Conservation (phyloP, 2,113 vertebrate species). For the Bubo bubo region DNA sequence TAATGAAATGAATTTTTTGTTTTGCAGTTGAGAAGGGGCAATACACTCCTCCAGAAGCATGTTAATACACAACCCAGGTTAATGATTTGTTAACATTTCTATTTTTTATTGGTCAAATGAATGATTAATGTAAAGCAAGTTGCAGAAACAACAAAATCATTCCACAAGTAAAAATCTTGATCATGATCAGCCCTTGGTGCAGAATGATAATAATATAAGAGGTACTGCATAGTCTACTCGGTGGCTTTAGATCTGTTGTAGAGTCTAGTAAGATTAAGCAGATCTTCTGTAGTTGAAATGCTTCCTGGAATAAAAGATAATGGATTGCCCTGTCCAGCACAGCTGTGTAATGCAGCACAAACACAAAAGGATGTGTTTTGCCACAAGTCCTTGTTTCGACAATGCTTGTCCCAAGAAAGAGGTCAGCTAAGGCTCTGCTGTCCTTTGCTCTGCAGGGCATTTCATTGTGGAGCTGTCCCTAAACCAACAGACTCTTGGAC, state of each 20-base stretch:
- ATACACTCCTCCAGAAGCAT: background rate
- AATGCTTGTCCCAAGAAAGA: constrained; percentile 16
- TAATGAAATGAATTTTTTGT: background rate
- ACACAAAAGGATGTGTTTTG: constrained; percentile 18
- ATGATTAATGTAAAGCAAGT: background rate
- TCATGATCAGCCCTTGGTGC: background rate
- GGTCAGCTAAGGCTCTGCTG: constrained; percentile 4
- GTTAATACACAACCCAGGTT: background rate
- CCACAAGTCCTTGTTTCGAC: background rate
- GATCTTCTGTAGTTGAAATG: background rate
- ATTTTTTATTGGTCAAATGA: background rate
- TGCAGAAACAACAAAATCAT: background rate
- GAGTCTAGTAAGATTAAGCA: background rate
- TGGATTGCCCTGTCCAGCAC: background rate
- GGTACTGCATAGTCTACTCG: no score
- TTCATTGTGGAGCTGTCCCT: constrained; percentile 12
- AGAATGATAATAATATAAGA: background rate
- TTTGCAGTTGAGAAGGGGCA: background rate
- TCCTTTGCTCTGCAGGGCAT: background rate
- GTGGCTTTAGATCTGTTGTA: background rate
- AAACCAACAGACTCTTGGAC: constrained; percentile 41
- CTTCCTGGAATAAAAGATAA: background rate
- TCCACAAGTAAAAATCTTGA: background rate
- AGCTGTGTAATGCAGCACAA: background rate
- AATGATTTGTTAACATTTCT: background rate